Evolutionary conservation across 2,888 invertebrate genomes (phyloP).

Genomic region (Leptinotarsa juncta): DNA sequence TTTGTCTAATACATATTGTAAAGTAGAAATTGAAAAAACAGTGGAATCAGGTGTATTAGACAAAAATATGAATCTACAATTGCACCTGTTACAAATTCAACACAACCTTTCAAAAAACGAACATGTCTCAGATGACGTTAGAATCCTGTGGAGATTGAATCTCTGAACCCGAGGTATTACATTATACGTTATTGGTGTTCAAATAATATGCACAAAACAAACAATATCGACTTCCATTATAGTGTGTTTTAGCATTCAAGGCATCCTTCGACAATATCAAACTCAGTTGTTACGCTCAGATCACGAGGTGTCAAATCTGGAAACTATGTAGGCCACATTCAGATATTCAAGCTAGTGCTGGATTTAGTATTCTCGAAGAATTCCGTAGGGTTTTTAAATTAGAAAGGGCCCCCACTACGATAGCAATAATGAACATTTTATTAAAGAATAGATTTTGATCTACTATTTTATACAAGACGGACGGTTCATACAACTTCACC

Average conservation of each 20-base stretch:
- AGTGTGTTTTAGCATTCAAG: constrained; percentile 25
- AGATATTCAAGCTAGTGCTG: not conserved
- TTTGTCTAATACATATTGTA: constrained; percentile 1
- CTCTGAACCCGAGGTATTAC: constrained; percentile 14
- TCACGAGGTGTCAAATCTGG: not conserved
- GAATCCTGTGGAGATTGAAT: constrained; percentile 3
- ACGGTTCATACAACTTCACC: constrained; percentile 44
- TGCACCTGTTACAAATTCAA: constrained; percentile 51
- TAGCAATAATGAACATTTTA: constrained; percentile 61
- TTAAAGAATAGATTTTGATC: constrained; percentile 50
- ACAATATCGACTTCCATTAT: constrained; percentile 60
- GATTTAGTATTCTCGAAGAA: not conserved
- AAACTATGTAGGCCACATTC: not conserved
- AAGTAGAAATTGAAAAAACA: not conserved
- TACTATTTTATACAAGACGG: constrained; percentile 52
- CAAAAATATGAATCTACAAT: constrained; percentile 21
- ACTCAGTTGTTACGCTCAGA: constrained; percentile 28
- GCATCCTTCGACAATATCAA: constrained; percentile 3
- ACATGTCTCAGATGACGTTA: not conserved
- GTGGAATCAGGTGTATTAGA: constrained; percentile 12
- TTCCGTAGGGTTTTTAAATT: constrained; percentile 18
- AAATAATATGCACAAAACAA: constrained; percentile 59
- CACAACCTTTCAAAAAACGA: constrained; percentile 7
- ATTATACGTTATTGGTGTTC: constrained; percentile 54
- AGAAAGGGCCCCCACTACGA: constrained; percentile 60